Evolutionary conservation across 1,140 invertebrate species (phyloP), one percentile per base, ranked within the genome.

Genomic region (Saxidomus purpurata): DNA sequence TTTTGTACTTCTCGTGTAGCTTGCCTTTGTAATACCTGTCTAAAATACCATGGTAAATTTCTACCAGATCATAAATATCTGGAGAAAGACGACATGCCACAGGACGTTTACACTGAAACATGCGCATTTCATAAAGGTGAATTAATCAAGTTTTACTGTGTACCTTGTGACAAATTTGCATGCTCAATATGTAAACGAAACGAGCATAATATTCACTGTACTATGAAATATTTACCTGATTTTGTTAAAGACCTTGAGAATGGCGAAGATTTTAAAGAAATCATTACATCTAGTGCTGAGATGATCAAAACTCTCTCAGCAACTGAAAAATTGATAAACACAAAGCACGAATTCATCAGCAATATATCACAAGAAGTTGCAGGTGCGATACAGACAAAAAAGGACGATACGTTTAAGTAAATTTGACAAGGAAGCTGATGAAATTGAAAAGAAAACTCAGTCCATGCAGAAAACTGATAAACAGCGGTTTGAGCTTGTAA

Each of bases 11-110:
- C 59, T 28, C 28, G 59, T 15, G 25, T 63, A 25, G 25, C 59
- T n/a, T 63, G 28, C 59, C 28, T 63, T 15, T 63, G 59, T 28
- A n/a, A 6, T 28, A 28, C 59, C 28, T 63, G 59, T 28, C 25
- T 63, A n/a, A 63, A 63, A 63, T 28, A 63, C 25, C 59, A 63
- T 28, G 59, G 25, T 28, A 63, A 63, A 25, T 63, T 63, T 63
- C n/a, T 28, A 2, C 59, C 22, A 11, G n/a, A 11, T 63, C 59
- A 63, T 63, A 63, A 28, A 25, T 28, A 6, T 25, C 25, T 63
- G 59, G 59, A 63, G 25, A 25, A 25, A 63, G 25, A 63, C 8
- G 28, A 63, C 19, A 63, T 63, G 22, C 59, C 59, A 8, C 59
- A 63, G 28, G 59, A 63, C n/a, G 9, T 63, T 25, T 63, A 25